Conservation (phyloP, 2,113 vertebrate genomes). For the Poeciliopsis retropinna region DNA sequence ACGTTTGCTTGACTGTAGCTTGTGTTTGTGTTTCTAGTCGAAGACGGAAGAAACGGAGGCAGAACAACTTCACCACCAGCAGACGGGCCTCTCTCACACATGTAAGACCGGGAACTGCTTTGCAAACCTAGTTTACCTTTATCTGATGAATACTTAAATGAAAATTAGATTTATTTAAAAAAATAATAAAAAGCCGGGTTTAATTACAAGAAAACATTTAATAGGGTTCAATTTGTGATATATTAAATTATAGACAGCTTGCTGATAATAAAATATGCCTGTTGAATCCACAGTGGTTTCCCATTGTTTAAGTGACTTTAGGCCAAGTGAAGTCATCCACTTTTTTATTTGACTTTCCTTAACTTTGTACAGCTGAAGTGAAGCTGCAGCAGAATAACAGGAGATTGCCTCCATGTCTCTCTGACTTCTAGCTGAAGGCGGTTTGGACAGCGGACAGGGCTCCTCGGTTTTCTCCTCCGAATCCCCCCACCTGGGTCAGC, state of each 20-base stretch:
- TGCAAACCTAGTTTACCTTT: background rate
- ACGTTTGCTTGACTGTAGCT: background rate
- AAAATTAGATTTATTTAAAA: too few relatives aligned
- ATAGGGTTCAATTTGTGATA: too few relatives aligned
- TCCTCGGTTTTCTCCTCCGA: slow-evolving; percentile 87
- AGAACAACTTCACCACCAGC: slow-evolving; percentile 90
- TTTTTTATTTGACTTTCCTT: slow-evolving; percentile 9
- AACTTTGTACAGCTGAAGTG: background rate
- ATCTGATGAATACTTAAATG: background rate
- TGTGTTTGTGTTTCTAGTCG: slow-evolving; percentile 74
- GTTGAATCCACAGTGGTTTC: too few relatives aligned
- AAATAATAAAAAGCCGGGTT: too few relatives aligned
- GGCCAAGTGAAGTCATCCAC: background rate
- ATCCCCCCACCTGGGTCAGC: slow-evolving; percentile 86
- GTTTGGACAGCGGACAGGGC: slow-evolving; percentile 91
- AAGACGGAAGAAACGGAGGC: slow-evolving; percentile 90
- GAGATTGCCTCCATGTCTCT: slow-evolving; percentile 6
- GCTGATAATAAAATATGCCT: too few relatives aligned
- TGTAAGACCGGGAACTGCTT: slow-evolving; percentile 74
- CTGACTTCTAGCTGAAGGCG: slow-evolving; percentile 83
- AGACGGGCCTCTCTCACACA: slow-evolving; percentile 82
- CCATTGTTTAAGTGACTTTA: too few relatives aligned
- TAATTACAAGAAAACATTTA: too few relatives aligned
- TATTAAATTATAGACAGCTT: background rate
- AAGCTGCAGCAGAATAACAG: background rate